phyloP scores from a whole-genome alignment of 1,140 invertebrate genomes.

The Meloidogyne hapla region DNA sequence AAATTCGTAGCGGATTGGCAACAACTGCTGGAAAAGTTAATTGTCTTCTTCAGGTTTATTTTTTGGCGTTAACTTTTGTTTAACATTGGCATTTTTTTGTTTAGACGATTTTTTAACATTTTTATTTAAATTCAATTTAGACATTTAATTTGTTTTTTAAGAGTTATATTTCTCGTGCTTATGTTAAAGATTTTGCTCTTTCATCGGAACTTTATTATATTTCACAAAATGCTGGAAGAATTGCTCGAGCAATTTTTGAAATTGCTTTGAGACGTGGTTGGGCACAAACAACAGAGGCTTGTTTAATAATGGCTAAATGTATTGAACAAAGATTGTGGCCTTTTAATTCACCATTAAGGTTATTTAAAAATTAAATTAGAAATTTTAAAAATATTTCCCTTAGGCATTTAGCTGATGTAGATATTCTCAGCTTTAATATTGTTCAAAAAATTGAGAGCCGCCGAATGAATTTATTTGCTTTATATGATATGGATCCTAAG shows the following conservation, averaged over 20 bases:
- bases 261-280: constrained; percentile 85
- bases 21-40: constrained; percentile 94
- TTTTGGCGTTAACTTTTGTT: too few relatives aligned
- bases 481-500: constrained; percentile 48
- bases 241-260: constrained; percentile 88
- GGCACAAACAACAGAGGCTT: constrained; percentile 79
- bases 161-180: constrained; percentile 53
- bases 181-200: constrained; percentile 55
- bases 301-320: constrained; percentile 76
- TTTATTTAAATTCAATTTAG: background rate
- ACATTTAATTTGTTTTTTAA: constrained; percentile 27
- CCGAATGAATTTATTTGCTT: constrained; percentile 25
- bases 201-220: constrained; percentile 54
- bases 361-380: background rate
- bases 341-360: constrained; percentile 76
- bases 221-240: constrained; percentile 80
- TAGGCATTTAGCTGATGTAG: constrained; percentile 48
- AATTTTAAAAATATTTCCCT: constrained; percentile 8
- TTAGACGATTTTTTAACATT: too few relatives aligned
- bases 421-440: constrained; percentile 32
- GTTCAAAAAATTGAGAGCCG: constrained; percentile 46
- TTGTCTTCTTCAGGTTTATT: constrained; percentile 82
- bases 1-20: constrained; percentile 78
- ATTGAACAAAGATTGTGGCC: constrained; percentile 83
- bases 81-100: too few relatives aligned